phyloP scores from a whole-genome alignment of 2,113 vertebrate genomes.

The Ovis canadensis region DNA sequence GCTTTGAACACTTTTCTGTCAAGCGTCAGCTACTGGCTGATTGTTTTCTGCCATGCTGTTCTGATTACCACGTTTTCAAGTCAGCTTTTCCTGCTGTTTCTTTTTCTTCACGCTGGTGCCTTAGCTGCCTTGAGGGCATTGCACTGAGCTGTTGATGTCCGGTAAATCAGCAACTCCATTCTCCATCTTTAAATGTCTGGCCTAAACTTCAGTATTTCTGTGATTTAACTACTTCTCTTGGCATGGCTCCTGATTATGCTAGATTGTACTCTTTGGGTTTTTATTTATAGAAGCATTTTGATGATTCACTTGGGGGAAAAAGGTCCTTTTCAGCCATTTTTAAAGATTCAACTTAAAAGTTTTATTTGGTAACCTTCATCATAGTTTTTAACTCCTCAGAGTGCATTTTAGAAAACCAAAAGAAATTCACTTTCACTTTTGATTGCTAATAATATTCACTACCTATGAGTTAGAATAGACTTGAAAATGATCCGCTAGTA shows the following conservation, averaged over 20 bases:
- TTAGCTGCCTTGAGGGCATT: conserved; percentile 58
- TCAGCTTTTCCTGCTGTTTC: conserved; percentile 76
- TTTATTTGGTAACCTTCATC: neutral
- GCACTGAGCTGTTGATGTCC: conserved; percentile 42
- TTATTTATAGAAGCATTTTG: conserved; percentile 77
- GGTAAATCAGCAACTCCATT: conserved; percentile 16
- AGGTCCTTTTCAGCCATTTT: conserved; percentile 22
- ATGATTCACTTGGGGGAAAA: conserved; percentile 7
- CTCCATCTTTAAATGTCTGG: conserved; percentile 11
- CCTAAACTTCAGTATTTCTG: conserved; percentile 16
- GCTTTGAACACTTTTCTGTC: conserved; percentile 72
- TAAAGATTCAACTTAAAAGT: neutral
- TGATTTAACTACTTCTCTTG: conserved; percentile 76
- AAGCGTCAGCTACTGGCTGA: conserved; percentile 80
- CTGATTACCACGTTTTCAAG: conserved; percentile 76
- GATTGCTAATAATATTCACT: neutral
- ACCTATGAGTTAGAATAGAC: neutral
- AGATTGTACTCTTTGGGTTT: conserved; percentile 58
- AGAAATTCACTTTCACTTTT: neutral
- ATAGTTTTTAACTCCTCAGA: neutral
- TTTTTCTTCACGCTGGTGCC: conserved; percentile 71
- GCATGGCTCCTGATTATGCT: conserved; percentile 70
- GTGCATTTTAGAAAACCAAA: neutral
- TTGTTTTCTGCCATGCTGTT: conserved; percentile 77
- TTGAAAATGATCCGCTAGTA: neutral